Evolutionary conservation across 2,888 invertebrate genomes (phyloP).

Genomic region (Baccha elongata): DNA sequence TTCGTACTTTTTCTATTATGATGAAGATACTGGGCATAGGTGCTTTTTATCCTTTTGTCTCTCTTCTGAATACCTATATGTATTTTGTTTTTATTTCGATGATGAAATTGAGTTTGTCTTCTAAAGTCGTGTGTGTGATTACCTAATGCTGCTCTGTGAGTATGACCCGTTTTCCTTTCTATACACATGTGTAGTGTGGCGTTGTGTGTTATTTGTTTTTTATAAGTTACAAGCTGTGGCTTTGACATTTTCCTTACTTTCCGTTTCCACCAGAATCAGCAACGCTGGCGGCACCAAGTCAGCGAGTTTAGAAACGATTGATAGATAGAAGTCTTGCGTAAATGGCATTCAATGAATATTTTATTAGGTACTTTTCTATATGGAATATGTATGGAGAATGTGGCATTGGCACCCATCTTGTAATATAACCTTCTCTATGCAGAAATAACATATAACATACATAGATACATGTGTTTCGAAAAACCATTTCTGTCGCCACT

Average conservation of each 20-base stretch:
- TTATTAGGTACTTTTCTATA: conserved; percentile 50
- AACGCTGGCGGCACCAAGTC: too few species aligned
- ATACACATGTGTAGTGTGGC: conserved; percentile 1
- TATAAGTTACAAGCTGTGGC: conserved; percentile 56
- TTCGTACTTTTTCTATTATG: too few species aligned
- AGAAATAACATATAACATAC: conserved; percentile 1
- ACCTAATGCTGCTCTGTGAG: conserved; percentile 9
- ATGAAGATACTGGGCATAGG: neutral
- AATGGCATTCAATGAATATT: conserved; percentile 67
- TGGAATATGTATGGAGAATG: neutral
- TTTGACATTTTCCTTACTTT: conserved; percentile 41
- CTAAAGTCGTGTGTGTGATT: conserved; percentile 37
- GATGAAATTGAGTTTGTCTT: conserved; percentile 59
- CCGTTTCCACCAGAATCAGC: conserved; percentile 10
- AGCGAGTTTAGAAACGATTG: conserved; percentile 9
- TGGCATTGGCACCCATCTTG: conserved; percentile 43
- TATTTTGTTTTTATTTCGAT: conserved; percentile 51
- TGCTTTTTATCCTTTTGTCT: conserved; percentile 26
- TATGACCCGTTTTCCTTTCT: conserved; percentile 50
- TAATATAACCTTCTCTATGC: conserved; percentile 1
- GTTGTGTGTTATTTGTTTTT: conserved; percentile 46
- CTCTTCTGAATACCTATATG: too few species aligned
- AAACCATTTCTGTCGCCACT: neutral
- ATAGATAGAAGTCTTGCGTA: conserved; percentile 18
- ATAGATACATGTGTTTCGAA: too few species aligned